Evolutionary conservation across 2,113 vertebrate species (phyloP), one percentile per base, ranked within the genome.

Genomic region (Campylorhamphus procurvoides): DNA sequence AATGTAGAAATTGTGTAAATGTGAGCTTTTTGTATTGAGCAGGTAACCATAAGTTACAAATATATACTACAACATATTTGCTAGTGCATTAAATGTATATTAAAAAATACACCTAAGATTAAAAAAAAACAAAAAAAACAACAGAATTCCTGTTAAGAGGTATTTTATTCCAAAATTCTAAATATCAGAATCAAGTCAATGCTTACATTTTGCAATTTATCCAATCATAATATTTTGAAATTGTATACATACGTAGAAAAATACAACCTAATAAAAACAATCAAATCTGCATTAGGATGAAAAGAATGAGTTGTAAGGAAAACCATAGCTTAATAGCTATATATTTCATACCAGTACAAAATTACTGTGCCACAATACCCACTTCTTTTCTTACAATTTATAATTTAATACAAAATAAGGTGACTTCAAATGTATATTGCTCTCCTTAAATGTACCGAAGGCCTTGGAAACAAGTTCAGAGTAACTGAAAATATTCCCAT

Each of bases 111-210:
- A 4, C 8, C 2, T 27, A 31, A 50, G 4, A 23, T 49, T 16
- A 15, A 53, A 28, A 40, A 18, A 10, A 29, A 37, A 22, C 20
- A 23, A 20, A n/a, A n/a, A n/a, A n/a, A n/a, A n/a, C n/a, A n/a
- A 33, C 29, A 83, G 10, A 67, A 69, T 33, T 53, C 59, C 31
- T 78, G 49, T 83, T 81, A 79, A 87, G 67, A 97, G 73, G 58
- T 95, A 81, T 95, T 97, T 98, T 96, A 97, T 97, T 97, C 72
- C 62, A 94, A 93, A 96, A 93, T 80, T 84, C 82, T 92, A 88
- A 95, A 73, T 69, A 96, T 55, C 84, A 93, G 80, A 95, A 91
- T 78, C 90, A 93, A 93, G 39, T 58, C 67, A 87, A 82, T 77
- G 86, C 71, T 87, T 95, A 66, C 2, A 92, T 72, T 95, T 91